Conservation (phyloP, 2,888 invertebrate species). For the Anoncus sp. region DNA sequence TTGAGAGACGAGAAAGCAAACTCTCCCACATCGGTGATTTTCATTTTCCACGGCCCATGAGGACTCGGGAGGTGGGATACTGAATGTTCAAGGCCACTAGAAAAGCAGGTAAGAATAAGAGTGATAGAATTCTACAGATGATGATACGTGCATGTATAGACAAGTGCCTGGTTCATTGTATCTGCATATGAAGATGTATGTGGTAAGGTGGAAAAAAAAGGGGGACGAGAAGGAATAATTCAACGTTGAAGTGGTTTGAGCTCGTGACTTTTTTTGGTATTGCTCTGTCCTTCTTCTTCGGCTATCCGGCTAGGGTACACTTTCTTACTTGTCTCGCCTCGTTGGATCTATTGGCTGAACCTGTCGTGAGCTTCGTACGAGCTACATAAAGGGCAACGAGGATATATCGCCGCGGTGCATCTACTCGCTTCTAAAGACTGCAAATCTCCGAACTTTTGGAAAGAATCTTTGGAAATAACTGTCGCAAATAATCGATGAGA, state of each 20-base stretch:
- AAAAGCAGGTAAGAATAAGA: constrained; percentile 24
- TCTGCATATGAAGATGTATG: constrained; percentile 3
- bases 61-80: constrained; percentile 21
- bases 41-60: constrained; percentile 64
- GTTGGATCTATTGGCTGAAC: constrained; percentile 33
- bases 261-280: constrained; percentile 56
- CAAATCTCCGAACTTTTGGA: not conserved
- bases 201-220: constrained; percentile 20
- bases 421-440: not conserved
- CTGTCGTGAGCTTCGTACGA: constrained; percentile 5
- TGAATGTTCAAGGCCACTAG: constrained; percentile 61
- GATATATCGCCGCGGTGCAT: constrained; percentile 21
- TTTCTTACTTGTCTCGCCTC: constrained; percentile 16
- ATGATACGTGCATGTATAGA: not conserved
- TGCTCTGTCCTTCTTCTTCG: constrained; percentile 28
- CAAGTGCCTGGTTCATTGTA: not conserved
- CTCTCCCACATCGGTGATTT: constrained; percentile 62
- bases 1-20: constrained; percentile 29
- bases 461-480: not conserved
- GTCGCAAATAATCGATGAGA: not conserved
- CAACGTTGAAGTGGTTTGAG: constrained; percentile 44
- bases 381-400: constrained; percentile 22
- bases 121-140: not conserved
- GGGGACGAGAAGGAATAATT: constrained; percentile 38
- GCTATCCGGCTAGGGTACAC: constrained; percentile 7